Evolutionary conservation across 2,888 invertebrate genomes (phyloP).

Genomic region (Volucella bombylans): DNA sequence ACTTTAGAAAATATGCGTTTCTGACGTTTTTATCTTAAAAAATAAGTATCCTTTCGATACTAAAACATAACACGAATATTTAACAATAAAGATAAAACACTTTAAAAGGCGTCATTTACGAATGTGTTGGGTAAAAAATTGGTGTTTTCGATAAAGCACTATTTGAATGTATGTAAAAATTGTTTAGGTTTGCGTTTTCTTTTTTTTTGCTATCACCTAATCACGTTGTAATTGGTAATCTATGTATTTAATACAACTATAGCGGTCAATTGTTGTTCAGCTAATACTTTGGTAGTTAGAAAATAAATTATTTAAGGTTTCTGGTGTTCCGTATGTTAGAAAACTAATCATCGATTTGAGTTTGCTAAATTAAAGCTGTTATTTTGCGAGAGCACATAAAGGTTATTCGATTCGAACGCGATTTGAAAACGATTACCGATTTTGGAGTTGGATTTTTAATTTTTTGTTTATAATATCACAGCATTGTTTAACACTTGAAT

Average conservation of each 20-base stretch:
- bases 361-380: conserved; percentile 45
- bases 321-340: conserved; percentile 57
- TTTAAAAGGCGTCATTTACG: conserved; percentile 25
- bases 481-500: conserved; percentile 33
- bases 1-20: conserved; percentile 34
- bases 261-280: conserved; percentile 18
- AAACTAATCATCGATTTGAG: conserved; percentile 15
- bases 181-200: background rate
- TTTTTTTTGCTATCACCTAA: conserved; percentile 4
- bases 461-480: conserved; percentile 62
- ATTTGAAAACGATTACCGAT: background rate
- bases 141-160: conserved; percentile 53
- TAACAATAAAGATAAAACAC: conserved; percentile 19
- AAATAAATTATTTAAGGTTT: conserved; percentile 20
- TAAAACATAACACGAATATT: conserved; percentile 1
- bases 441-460: background rate
- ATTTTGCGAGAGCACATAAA: conserved; percentile 30
- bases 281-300: conserved; percentile 27
- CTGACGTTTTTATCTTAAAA: background rate
- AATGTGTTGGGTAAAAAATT: conserved; percentile 19
- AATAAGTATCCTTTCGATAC: conserved; percentile 5
- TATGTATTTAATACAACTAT: conserved; percentile 22
- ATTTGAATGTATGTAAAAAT: conserved; percentile 8
- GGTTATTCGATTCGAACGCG: background rate
- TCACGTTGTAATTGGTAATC: conserved; percentile 25